Base-by-base conservation (phyloP, 2,888 invertebrate species). In the Scaptomyza tumidula region DNA sequence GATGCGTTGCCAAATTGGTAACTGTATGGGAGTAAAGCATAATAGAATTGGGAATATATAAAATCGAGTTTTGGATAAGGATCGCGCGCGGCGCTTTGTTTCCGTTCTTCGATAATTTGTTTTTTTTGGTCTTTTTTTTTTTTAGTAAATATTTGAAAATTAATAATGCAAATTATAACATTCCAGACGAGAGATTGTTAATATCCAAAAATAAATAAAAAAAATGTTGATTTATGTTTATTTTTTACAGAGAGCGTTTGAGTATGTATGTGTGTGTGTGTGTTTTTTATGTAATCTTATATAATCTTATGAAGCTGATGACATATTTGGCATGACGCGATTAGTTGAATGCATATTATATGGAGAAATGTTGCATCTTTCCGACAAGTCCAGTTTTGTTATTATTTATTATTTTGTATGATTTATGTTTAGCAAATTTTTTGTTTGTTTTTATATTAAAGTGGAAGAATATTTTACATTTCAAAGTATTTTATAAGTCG, bases 1-100 rank as follows among this genome's bases (percentile, higher is more conserved):
- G 89, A 73, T 77, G 85, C 81, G 84, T 84, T 84, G 89, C 90
- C 86, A 88, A 88, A 81, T 89, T 78, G 76, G 78, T 79, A 89
- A 90, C 90, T 90, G 90, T 90, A 89, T 90, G 90, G 90, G 89
- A 89, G 90, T 85, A 86, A 81, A 88, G 89, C 77, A 88, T 79
- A 82, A 90, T 78, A 90, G 83, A 87, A 86, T 29, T 2, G 19
- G 85, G 78, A 84, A 71, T 72, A 88, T 72, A 88, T 82, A 78
- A 72, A 78, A 86, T 81, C 75, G 80, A 70, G 63, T 66, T 72
- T 55, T 73, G 63, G 60, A 62, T 79, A 75, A 60, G 55, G 61
- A 64, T 33, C 24, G 7, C 33, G 31, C 44, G 56, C 45, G 61
- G 33, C 63, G 65, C 61, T 71, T 70, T 70, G 49, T 56, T 66